Percentiles rank a stretch among this genome's conserved stretches.
Evolutionary conservation across 2,797 vertebrate genomes (phyloP).

Genomic region (Amazona ochrocephala): DNA sequence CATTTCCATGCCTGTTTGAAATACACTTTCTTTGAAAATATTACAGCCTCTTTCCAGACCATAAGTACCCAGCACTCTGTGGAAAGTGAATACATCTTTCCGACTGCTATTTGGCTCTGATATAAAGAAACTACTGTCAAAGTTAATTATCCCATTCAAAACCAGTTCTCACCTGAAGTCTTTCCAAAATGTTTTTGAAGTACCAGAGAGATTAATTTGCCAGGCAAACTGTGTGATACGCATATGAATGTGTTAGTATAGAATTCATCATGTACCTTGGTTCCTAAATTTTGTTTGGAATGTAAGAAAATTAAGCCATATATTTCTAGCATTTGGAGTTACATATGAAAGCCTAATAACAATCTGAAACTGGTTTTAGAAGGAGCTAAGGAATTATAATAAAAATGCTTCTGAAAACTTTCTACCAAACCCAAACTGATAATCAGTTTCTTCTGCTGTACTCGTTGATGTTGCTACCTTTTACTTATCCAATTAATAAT

Average conservation of each 20-base stretch:
- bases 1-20: conserved; percentile 36
- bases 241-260: not conserved
- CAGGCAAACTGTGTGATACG: conserved; percentile 20
- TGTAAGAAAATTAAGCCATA: not conserved
- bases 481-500: not conserved
- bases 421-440: not conserved
- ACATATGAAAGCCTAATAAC: not conserved
- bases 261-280: not conserved
- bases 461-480: not conserved
- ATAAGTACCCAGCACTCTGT: conserved; percentile 56
- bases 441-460: not conserved
- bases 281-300: not conserved
- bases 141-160: conserved; percentile 72
- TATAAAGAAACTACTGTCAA: conserved; percentile 67
- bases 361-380: not conserved
- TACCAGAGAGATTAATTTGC: conserved; percentile 52
- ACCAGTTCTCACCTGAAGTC: conserved; percentile 66
- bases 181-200: conserved; percentile 66
- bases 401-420: not conserved
- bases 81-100: conserved; percentile 69
- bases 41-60: conserved; percentile 51
- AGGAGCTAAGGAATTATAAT: not conserved
- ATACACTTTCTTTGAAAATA: conserved; percentile 29
- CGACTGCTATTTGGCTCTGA: conserved; percentile 42
- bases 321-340: not conserved